These are phyloP conservation scores for Hypocryptadius cinnamomeus DNA, from an alignment of 2,113 vertebrate genomes.

Conservation along the genomic window DNA sequence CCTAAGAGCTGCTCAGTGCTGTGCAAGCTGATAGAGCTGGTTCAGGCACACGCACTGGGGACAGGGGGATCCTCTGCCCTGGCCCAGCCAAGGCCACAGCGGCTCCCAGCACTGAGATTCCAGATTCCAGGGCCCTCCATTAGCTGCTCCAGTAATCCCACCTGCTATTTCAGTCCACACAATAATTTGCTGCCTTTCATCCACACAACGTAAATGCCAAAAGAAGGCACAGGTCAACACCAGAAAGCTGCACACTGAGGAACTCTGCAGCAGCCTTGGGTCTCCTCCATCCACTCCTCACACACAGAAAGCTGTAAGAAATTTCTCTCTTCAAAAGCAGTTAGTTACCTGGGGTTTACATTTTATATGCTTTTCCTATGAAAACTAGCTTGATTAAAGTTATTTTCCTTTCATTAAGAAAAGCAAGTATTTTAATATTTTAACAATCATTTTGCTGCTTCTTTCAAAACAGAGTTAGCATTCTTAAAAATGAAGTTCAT, in stretches of 20 bases:
- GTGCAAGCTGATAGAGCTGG: neutral
- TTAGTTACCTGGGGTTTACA: neutral
- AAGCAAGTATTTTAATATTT: neutral
- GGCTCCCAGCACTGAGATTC: neutral
- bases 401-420: neutral
- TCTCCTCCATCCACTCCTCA: neutral
- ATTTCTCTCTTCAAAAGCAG: neutral
- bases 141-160: conserved; percentile 5
- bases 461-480: neutral
- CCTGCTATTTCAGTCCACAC: conserved; percentile 2
- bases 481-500: neutral
- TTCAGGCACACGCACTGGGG: neutral
- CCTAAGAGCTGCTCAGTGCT: accelerated
- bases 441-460: neutral
- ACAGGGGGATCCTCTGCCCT: neutral
- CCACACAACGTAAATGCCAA: neutral
- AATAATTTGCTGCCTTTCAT: neutral
- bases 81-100: neutral
- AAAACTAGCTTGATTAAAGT: neutral
- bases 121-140: neutral
- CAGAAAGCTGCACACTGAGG: neutral
- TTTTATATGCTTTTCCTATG: neutral
- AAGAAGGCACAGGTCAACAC: neutral
- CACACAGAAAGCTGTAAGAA: neutral
- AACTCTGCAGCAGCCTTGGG: neutral